Percentiles rank a stretch among this genome's conserved stretches.
Evolutionary conservation across 2,113 vertebrate species (phyloP).

Genomic region (Nerophis lumbriciformis): DNA sequence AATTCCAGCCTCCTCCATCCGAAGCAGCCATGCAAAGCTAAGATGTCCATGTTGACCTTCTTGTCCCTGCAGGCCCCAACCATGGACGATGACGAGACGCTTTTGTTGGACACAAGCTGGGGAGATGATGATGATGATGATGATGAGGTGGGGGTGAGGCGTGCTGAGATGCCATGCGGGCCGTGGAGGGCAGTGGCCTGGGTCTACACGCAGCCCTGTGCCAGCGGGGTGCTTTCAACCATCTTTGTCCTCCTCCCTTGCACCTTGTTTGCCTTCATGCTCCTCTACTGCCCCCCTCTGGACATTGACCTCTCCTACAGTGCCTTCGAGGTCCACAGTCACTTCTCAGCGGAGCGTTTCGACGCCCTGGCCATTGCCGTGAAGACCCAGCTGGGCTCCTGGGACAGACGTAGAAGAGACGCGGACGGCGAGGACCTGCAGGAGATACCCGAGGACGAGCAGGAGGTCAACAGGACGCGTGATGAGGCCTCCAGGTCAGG

Average conservation of each 20-base stretch:
- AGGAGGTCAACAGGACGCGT: constrained; percentile 50
- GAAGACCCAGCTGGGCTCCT: constrained; percentile 90
- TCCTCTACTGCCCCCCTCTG: constrained; percentile 86
- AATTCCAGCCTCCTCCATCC: constrained; percentile 40
- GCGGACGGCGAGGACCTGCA: constrained; percentile 78
- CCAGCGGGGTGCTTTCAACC: constrained; percentile 78
- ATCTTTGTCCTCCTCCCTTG: constrained; percentile 81
- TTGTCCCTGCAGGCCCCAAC: constrained; percentile 49
- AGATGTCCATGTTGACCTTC: constrained; percentile 23
- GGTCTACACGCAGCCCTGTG: constrained; percentile 85
- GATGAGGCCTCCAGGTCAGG: constrained; percentile 38
- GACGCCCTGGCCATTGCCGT: constrained; percentile 87
- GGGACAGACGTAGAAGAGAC: constrained; percentile 87
- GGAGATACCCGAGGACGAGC: constrained; percentile 79
- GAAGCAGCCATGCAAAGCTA: not conserved
- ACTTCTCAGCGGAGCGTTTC: constrained; percentile 90
- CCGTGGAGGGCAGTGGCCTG: constrained; percentile 86
- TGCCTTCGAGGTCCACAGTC: constrained; percentile 94
- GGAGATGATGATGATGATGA: constrained; percentile 69
- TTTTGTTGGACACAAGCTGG: constrained; percentile 80
- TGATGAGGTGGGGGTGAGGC: constrained; percentile 48
- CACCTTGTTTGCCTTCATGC: constrained; percentile 83
- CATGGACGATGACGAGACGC: constrained; percentile 91
- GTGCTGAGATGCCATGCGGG: constrained; percentile 53
- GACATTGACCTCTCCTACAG: constrained; percentile 98